Evolutionary conservation across 2,888 invertebrate species (phyloP).

Genomic region (Flexamia atlantica): DNA sequence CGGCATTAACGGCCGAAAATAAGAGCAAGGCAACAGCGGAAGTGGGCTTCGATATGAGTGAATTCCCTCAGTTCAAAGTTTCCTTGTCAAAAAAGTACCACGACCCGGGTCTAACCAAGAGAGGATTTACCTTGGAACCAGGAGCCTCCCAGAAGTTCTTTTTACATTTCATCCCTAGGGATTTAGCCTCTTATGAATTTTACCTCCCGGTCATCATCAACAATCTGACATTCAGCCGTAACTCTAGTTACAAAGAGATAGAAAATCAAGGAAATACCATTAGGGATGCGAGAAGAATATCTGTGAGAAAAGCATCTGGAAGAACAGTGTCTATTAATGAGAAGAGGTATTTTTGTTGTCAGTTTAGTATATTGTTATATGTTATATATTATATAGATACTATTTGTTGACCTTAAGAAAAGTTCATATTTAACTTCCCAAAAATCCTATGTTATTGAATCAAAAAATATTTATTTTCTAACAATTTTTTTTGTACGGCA

Average conservation of each 20-base stretch:
- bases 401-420: too few relatives aligned
- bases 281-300: background rate
- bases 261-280: background rate
- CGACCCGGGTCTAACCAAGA: constrained; percentile 24
- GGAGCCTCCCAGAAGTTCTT: constrained; percentile 72
- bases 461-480: too few relatives aligned
- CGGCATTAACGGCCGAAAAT: constrained; percentile 64
- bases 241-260: background rate
- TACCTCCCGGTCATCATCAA: constrained; percentile 80
- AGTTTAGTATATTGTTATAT: too few relatives aligned
- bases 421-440: too few relatives aligned
- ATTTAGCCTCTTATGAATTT: constrained; percentile 77
- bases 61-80: constrained; percentile 65
- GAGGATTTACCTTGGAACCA: constrained; percentile 69
- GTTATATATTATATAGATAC: too few relatives aligned
- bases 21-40: constrained; percentile 60
- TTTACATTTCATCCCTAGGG: constrained; percentile 74
- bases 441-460: too few relatives aligned
- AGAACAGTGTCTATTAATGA: too few relatives aligned
- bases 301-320: too few relatives aligned
- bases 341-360: too few relatives aligned
- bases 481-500: too few relatives aligned
- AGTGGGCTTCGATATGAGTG: constrained; percentile 64
- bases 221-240: constrained; percentile 1
- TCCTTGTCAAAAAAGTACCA: constrained; percentile 60